Base-by-base conservation (phyloP, 2,888 invertebrate species). In the Gandaritis pyraliata region DNA sequence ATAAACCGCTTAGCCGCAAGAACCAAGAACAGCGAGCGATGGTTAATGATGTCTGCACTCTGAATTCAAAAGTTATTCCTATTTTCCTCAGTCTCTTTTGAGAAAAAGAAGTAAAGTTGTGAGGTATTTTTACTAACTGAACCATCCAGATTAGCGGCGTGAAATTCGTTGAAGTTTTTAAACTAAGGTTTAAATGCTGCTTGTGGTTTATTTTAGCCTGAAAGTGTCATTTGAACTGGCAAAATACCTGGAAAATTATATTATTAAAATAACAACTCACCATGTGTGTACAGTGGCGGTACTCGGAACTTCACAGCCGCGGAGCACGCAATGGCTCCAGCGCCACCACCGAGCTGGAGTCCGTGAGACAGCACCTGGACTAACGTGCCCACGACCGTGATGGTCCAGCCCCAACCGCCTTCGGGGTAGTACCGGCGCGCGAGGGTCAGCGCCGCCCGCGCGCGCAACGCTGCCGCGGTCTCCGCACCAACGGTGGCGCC, bases 351-450 rank as follows among this genome's bases (percentile, higher is more conserved):
- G 69, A 96, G 93, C 78, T 96, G 96, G 56, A 96, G 86, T 7
- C 97, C 97, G 74, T 96, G 95, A 51, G 95, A 94, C 52, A 97
- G 87, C 54, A 96, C 87, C 80, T 97, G 95, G 18, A 96, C 95
- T 60, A 96, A 86, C 29, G 95, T 93, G 23, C 95, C 95, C 68
- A 96, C 96, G 55, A 94, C 93, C 50, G 95, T 94, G 62, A 97
- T 94, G 53, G 96, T 94, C 96, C 96, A 97, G 13, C 97, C 97
- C 97, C 97, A 97, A 12, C 96, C 96, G 2, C 96, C 96, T 88
- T 97, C 97, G 3, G 97, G 96, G 85, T 97, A 97, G 88, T 97
- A 96, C 73, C 97, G 95, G 36, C 95, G 93, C 59, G 95, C 94
- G 48, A 95, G 91, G 48, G 95, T 93, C 54, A 95, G 90, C 10